Evolutionary conservation across 1,140 invertebrate genomes (phyloP), one percentile per base, ranked within the genome.

Genomic region (Drosophila melanogaster): DNA sequence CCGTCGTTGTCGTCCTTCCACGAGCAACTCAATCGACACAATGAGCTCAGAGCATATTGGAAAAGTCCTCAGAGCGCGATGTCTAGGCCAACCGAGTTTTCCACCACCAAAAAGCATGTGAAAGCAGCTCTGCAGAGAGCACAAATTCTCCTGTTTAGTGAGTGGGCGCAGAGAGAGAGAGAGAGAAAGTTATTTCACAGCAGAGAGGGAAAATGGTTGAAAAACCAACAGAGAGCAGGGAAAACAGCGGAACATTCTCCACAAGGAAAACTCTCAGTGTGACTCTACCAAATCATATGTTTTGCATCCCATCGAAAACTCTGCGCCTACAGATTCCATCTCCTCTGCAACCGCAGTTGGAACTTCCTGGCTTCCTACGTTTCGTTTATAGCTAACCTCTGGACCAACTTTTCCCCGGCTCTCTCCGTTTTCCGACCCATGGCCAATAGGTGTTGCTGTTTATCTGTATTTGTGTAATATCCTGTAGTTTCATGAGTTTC

Each of bases 11-110:
- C 79, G 90, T 91, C 90, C 90, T 91, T 81, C 71, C 90, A 77
- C 90, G 66, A 91, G 86, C 90, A 91, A 91, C 90, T 91, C 90
- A 89, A 79, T 79, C 86, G 90, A 91, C 83, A 91, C 90, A 91
- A 91, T 91, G 90, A 91, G 86, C 80, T 72, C 59, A 61, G 53
- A 70, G 84, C 67, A 65, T 57, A 77, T 77, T 89, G 89, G 79
- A 89, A 90, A 90, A 90, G 84, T 90, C 89, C 87, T 90, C 76
- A 80, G 26, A 69, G 59, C 38, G 11, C 12, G 15, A 14, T 56
- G 75, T 51, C 53, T 70, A 53, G 70, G 54, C 49, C 30, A 33
- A 38, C 30, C 35, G 69, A 84, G 59, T 77, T 89, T 89, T 71
- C 79, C 84, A 89, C 84, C 84, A 89, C 84, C 84, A 61, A 69